A percentile compares a stretch with the other conserved stretches of the same genome.
Conservation (phyloP, 2,113 vertebrate genomes). For the Dascyllus trimaculatus region DNA sequence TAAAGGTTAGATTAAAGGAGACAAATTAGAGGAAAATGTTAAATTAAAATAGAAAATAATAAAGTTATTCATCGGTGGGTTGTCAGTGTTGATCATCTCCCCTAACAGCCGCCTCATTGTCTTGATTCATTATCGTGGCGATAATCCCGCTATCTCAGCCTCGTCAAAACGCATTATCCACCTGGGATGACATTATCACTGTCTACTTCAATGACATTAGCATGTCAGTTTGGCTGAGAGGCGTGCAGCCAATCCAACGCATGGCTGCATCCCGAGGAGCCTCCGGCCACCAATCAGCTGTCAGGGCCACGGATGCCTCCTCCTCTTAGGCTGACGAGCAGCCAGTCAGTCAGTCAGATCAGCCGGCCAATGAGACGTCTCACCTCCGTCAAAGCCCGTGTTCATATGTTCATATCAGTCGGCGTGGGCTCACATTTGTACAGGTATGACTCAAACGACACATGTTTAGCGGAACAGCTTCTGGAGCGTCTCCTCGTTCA, state of each 20-base stretch:
- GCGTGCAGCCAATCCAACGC: slow-evolving; percentile 80
- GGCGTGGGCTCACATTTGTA: no score
- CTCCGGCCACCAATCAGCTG: slow-evolving; percentile 72
- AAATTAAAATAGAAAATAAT: slow-evolving; percentile 74
- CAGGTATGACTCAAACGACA: no score
- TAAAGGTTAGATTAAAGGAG: slow-evolving; percentile 73
- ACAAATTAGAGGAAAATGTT: slow-evolving; percentile 78
- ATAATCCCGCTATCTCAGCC: slow-evolving; percentile 55
- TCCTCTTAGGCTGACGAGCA: slow-evolving; percentile 74
- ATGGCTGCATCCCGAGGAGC: slow-evolving; percentile 69
- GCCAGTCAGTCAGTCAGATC: slow-evolving; percentile 43
- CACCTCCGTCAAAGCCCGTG: slow-evolving; percentile 6
- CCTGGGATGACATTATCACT: slow-evolving; percentile 76
- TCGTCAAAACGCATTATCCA: slow-evolving; percentile 74
- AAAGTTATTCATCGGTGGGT: slow-evolving; percentile 71
- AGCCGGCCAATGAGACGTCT: background rate
- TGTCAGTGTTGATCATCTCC: slow-evolving; percentile 77
- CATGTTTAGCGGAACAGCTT: no score
- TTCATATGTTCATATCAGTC: background rate
- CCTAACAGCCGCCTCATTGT: slow-evolving; percentile 54
- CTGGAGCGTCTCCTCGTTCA: no score
- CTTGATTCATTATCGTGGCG: slow-evolving; percentile 63
- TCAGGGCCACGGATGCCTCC: slow-evolving; percentile 74
- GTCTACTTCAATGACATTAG: slow-evolving; percentile 74
- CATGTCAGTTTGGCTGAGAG: slow-evolving; percentile 72